phyloP scores from a whole-genome alignment of 2,113 vertebrate species.

The Menura novaehollandiae region DNA sequence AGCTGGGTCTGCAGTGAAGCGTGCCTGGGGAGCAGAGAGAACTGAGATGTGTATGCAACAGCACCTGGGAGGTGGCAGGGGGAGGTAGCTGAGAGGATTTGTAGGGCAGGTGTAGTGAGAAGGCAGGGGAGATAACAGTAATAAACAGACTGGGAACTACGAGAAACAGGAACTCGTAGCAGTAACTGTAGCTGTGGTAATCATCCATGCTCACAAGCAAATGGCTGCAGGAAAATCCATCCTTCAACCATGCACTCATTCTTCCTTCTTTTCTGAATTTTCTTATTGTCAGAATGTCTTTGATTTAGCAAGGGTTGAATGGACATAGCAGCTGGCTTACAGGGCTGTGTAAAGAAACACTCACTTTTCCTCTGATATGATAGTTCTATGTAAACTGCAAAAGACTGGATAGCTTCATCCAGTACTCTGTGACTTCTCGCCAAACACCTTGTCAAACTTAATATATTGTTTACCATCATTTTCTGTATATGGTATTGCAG shows the following conservation, averaged over 20 bases:
- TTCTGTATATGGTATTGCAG: not conserved
- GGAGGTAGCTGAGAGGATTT: fast-evolving
- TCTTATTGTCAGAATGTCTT: not conserved
- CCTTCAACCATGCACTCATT: not conserved
- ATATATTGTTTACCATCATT: not conserved
- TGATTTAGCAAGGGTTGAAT: not conserved
- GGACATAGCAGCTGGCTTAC: not conserved
- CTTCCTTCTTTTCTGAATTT: not conserved
- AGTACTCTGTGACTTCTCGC: not conserved
- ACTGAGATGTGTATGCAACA: not conserved
- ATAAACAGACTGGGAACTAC: not conserved
- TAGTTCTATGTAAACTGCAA: not conserved
- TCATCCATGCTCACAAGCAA: not conserved
- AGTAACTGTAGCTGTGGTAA: not conserved
- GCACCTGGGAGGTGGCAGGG: not conserved
- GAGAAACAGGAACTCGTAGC: fast-evolving
- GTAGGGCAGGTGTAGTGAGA: not conserved
- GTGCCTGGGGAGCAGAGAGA: not conserved
- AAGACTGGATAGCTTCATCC: not conserved
- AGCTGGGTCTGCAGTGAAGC: not conserved
- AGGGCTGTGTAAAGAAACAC: not conserved
- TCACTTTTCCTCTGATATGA: not conserved
- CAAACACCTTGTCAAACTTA: not conserved
- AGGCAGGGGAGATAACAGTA: not conserved
- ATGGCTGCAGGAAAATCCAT: not conserved